Conservation (phyloP, 2,888 invertebrate species). For the Cephonodes hylas region DNA sequence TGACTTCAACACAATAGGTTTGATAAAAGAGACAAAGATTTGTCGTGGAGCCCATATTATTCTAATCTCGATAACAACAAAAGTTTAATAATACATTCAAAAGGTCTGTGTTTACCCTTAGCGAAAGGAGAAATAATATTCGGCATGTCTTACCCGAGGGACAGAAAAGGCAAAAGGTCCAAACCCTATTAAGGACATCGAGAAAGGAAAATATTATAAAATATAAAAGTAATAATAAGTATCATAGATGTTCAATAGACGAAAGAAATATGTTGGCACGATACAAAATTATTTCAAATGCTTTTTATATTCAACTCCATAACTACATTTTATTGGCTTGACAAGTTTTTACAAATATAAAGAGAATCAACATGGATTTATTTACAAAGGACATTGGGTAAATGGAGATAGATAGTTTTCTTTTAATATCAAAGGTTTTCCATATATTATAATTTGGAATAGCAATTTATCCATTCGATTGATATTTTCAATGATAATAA, state of each 20-base stretch:
- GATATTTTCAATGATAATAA: background rate
- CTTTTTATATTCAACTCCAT: background rate
- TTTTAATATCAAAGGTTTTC: background rate
- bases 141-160: slow-evolving; percentile 56
- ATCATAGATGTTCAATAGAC: slow-evolving; percentile 12
- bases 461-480: background rate
- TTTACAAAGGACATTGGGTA: background rate
- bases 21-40: slow-evolving; percentile 41
- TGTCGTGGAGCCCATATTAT: slow-evolving; percentile 49
- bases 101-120: slow-evolving; percentile 55
- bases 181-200: slow-evolving; percentile 60
- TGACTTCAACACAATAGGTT: slow-evolving; percentile 18
- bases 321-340: background rate
- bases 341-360: background rate
- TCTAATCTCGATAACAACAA: slow-evolving; percentile 63
- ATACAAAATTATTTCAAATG: background rate
- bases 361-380: background rate
- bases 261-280: slow-evolving; percentile 7
- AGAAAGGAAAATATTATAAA: slow-evolving; percentile 55
- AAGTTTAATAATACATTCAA: slow-evolving; percentile 69
- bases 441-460: background rate
- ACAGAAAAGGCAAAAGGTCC: slow-evolving; percentile 66
- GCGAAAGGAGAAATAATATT: slow-evolving; percentile 63
- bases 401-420: background rate
- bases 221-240: slow-evolving; percentile 35